Evolutionary conservation across 23 tunicate species (phyloP), one percentile per base, ranked within the genome.

Genomic region (Styela plicata): DNA sequence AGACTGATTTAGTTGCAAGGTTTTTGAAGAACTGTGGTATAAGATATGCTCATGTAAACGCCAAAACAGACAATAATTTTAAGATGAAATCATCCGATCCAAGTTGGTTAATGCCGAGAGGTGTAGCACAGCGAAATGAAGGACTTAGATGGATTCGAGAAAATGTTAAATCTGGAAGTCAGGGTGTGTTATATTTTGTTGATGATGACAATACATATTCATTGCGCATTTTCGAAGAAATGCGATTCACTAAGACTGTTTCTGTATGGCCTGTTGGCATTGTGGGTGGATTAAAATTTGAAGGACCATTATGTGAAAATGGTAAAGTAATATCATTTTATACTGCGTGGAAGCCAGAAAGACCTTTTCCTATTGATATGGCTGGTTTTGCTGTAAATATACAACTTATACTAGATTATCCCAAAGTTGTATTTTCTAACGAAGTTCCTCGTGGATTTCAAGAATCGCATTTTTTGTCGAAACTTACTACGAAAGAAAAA

Each of bases 331-430:
- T 83, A 23, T 23, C 67, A 19, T 94, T 95, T 95, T 89, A 89
- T 66, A 94, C 98, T 16, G 85, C 89, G 2, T 94, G 98, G 98
- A 89, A 94, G 64, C 95, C 98, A 2, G 95, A 94, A 0, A 52
- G 98, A 53, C 98, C 98, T 19, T 94, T 89, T 83, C 98, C 98
- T 31, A 83, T 94, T 70, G 98, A 94, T 73, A 94, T 94, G 98
- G 98, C 98, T 24, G 98, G 94, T 63, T 94, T 94, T 89, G 95
- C 98, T 20, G 88, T 89, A 22, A 68, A 89, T 65, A 33, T 94
- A 25, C 74, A 89, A 74, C 87, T 89, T 5, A 26, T 94, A 52
- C 69, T 94, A 33, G 62, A 79, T 52, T 70, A 83, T 31, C 64
- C 82, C 1, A 66, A 86, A 22, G 95, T 88, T 36, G 63, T 22